Percentiles rank a stretch among this genome's conserved stretches.
Conservation (phyloP, 2,797 vertebrate species). For the Poecilia wingei region DNA sequence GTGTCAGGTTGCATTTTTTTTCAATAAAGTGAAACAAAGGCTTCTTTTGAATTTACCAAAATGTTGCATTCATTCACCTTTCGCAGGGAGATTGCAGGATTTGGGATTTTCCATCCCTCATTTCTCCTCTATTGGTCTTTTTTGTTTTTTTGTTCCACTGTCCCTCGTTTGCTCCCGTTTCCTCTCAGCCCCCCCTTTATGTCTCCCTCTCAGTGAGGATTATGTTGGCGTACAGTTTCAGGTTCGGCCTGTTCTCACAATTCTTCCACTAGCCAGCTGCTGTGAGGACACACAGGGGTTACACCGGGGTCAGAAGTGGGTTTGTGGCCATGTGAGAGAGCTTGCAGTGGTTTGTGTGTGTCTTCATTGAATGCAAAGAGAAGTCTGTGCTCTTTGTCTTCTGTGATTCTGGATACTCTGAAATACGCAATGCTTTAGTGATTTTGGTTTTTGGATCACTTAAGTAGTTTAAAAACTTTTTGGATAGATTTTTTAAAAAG, state of each 20-base stretch:
- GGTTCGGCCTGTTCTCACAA: slow-evolving; percentile 64
- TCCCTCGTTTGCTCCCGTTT: slow-evolving; percentile 20
- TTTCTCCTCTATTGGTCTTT: slow-evolving; percentile 7
- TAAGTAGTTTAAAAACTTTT: not conserved
- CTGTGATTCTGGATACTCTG: not conserved
- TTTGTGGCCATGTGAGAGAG: not conserved
- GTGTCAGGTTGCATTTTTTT: slow-evolving; percentile 70
- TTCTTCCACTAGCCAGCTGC: slow-evolving; percentile 71
- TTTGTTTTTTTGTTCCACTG: slow-evolving; percentile 1
- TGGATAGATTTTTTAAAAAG: not conserved
- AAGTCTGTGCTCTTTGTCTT: not conserved
- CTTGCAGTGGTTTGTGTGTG: not conserved
- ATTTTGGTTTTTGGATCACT: not conserved
- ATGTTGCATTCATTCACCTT: not conserved
- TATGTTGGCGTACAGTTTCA: slow-evolving; percentile 66
- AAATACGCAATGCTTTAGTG: not conserved
- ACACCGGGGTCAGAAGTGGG: slow-evolving; percentile 51
- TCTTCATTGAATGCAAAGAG: not conserved
- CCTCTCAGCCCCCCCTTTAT: slow-evolving; percentile 10
- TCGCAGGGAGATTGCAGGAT: slow-evolving; percentile 1
- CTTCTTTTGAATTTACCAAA: slow-evolving; percentile 40
- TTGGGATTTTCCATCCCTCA: slow-evolving; percentile 3
- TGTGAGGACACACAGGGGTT: slow-evolving; percentile 50
- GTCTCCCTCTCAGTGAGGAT: slow-evolving; percentile 48
- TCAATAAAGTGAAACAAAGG: slow-evolving; percentile 78